phyloP scores from a whole-genome alignment of 2,113 vertebrate species.

The Enhydra lutris region DNA sequence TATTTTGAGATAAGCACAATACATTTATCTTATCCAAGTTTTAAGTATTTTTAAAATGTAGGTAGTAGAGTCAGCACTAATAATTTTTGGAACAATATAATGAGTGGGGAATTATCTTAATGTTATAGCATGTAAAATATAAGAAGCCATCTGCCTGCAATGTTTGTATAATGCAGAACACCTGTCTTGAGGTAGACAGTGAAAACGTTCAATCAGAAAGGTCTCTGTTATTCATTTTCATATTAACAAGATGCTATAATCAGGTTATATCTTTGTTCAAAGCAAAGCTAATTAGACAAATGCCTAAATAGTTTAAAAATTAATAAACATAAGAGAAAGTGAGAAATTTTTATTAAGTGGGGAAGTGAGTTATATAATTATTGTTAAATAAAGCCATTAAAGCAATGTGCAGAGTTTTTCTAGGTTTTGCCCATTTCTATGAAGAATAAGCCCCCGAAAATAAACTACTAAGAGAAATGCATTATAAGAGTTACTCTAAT shows the following conservation, averaged over 20 bases:
- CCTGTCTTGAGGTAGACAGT: constrained; percentile 36
- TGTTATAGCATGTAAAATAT: not conserved
- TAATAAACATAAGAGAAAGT: not conserved
- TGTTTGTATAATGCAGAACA: not conserved
- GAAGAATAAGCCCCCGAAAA: not conserved
- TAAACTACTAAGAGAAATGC: not conserved
- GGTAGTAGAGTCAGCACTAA: not conserved
- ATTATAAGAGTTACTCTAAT: not conserved
- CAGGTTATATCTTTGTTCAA: constrained; percentile 18
- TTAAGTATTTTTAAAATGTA: not conserved
- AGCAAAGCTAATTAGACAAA: constrained; percentile 35
- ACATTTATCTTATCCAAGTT: not conserved
- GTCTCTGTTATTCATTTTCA: not conserved
- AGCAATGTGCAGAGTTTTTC: not conserved
- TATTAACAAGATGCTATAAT: not conserved
- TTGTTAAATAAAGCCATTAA: not conserved
- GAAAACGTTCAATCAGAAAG: not conserved
- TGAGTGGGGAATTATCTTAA: not conserved
- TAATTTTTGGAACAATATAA: not conserved
- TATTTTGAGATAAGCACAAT: not conserved
- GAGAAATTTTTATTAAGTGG: not conserved
- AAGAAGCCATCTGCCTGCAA: not conserved
- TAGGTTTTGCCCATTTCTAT: not conserved
- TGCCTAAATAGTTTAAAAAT: constrained; percentile 36
- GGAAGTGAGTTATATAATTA: not conserved